Evolutionary conservation across 2,888 invertebrate species (phyloP), one percentile per base, ranked within the genome.

Genomic region (Griposia aprilina): DNA sequence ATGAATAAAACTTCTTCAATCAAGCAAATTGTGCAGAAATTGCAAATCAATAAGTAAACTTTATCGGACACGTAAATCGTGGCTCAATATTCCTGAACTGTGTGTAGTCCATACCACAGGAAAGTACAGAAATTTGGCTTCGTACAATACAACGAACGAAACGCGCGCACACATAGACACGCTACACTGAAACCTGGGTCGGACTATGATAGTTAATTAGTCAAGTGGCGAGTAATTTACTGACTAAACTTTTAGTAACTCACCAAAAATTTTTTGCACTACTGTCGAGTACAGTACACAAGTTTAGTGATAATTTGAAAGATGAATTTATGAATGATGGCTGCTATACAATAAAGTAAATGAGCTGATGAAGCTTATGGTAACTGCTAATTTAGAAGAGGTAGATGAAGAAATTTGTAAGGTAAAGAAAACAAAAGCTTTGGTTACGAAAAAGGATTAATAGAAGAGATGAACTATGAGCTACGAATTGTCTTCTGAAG

Each of bases 1-100:
- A 68, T 55, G 74, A 75, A 88, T 87, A 87, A 85, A 89, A 89
- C 90, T 89, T 89, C 80, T 88, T 85, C 89, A 89, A 89, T 89
- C 88, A 88, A 85, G 80, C 65, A 87, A 85, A 87, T 85, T 88
- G 88, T 84, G 86, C 84, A 78, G 88, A 81, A 83, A 87, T 83
- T 81, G 87, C 72, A 82, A 89, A 90, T 88, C 90, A 80, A 90
- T 89, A 88, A 88, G 78, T 78, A 70, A 85, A 86, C 81, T 88
- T 88, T 89, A 89, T 90, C 85, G 80, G 77, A 82, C 89, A 87
- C 86, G 89, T 87, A 88, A 89, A 89, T 83, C 85, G 81, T 81
- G 69, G 71, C 82, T 80, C 83, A 76, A 85, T 88, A 88, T 89
- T 81, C 76, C 78, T 80, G 84, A 76, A 68, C 78, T 67, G 62